Percentiles rank a stretch among this genome's conserved stretches.
These are phyloP conservation scores for Trididemnum nubilum DNA, from an alignment of 23 tunicate species.

Conservation along the genomic window DNA sequence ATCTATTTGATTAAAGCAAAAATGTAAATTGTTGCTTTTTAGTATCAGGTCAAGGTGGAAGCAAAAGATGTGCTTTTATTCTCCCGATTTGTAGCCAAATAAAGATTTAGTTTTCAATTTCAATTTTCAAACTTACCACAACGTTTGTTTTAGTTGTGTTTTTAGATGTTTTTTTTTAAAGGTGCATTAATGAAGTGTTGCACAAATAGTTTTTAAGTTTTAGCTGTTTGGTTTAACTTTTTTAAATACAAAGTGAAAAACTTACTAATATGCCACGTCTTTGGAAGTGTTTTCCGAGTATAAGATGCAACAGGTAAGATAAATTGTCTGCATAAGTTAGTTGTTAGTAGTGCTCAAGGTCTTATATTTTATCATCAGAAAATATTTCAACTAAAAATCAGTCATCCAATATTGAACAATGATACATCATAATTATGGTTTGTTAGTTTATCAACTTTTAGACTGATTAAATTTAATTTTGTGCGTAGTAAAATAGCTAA, in stretches of 20 bases:
- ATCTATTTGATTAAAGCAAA: too few relatives aligned
- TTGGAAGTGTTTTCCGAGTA: constrained; percentile 88
- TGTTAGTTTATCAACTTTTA: neutral
- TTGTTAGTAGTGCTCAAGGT: neutral
- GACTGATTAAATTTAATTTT: too few relatives aligned
- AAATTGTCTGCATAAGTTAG: neutral
- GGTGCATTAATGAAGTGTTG: constrained; percentile 9
- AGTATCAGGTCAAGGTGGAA: too few relatives aligned
- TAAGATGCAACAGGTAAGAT: constrained; percentile 79
- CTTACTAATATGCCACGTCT: constrained; percentile 22
- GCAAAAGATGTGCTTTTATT: too few relatives aligned
- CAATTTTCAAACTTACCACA: too few relatives aligned
- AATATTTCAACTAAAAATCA: neutral
- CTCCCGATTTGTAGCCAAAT: too few relatives aligned
- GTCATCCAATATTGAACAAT: neutral
- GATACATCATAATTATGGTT: neutral
- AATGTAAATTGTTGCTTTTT: too few relatives aligned
- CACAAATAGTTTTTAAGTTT: constrained; percentile 3
- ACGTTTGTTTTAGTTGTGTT: too few relatives aligned
- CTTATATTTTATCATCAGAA: neutral
- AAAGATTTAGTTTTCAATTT: too few relatives aligned
- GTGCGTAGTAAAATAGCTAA: too few relatives aligned
- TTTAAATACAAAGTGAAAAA: neutral
- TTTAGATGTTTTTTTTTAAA: neutral
- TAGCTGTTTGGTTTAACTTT: neutral